Evolutionary conservation across 2,888 invertebrate genomes (phyloP).

Genomic region (Stenolophus ochropezus): DNA sequence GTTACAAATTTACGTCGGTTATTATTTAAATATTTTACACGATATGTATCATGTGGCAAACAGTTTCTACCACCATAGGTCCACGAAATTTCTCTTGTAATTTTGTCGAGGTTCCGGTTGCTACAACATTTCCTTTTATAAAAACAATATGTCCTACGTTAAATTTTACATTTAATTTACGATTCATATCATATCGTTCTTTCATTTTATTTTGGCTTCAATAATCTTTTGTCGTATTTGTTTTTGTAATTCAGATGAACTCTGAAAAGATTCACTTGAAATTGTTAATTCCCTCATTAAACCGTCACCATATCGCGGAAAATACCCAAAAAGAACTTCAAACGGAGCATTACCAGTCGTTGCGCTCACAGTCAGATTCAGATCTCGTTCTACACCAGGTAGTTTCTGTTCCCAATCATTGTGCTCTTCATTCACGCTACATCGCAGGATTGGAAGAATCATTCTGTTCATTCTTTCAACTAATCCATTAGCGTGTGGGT

Average conservation of each 20-base stretch:
- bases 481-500: constrained; percentile 11
- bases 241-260: neutral
- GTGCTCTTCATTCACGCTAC: neutral
- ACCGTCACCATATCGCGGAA: neutral
- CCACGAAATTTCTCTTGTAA: neutral
- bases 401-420: neutral
- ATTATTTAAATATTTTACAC: neutral
- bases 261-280: neutral
- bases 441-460: neutral
- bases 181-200: neutral
- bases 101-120: neutral
- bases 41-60: neutral
- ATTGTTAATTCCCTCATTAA: neutral
- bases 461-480: neutral
- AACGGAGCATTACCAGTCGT: neutral
- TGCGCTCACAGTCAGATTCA: neutral
- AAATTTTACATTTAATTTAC: neutral
- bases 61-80: neutral
- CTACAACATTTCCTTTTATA: no score
- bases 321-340: neutral
- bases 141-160: neutral
- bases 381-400: neutral
- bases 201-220: neutral
- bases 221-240: neutral
- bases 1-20: neutral